These are phyloP conservation scores for Amphiura filiformis DNA, from an alignment of 35 echinoderm and acorn worm genomes.

Conservation along the genomic window DNA sequence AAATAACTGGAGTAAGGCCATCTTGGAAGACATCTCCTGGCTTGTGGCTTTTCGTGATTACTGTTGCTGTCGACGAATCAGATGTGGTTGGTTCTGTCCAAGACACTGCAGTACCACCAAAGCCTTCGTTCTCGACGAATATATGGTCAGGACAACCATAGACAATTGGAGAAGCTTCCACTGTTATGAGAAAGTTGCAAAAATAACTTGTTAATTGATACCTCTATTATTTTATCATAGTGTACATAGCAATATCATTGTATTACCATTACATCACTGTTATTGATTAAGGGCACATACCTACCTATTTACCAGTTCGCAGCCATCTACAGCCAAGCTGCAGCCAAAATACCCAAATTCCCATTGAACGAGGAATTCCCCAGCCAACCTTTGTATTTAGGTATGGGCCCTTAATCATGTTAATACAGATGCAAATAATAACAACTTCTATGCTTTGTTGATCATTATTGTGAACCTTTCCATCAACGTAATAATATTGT, in stretches of 20 bases:
- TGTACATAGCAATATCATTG: background rate
- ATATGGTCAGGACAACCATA: background rate
- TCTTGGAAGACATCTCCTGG: too few relatives aligned
- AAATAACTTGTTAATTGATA: background rate
- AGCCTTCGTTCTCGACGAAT: background rate
- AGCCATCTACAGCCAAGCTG: background rate
- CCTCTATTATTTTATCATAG: background rate
- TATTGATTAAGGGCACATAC: background rate
- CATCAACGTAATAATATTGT: too few relatives aligned
- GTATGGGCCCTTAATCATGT: too few relatives aligned
- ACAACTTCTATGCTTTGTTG: too few relatives aligned
- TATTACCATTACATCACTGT: too few relatives aligned
- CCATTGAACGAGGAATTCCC: too few relatives aligned
- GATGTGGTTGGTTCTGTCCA: background rate
- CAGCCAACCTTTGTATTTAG: too few relatives aligned
- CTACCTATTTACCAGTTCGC: background rate
- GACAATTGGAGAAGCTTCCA: background rate
- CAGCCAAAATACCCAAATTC: background rate
- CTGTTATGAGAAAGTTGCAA: background rate
- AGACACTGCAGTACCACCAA: background rate
- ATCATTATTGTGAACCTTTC: too few relatives aligned
- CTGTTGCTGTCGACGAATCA: background rate
- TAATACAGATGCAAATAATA: too few relatives aligned
- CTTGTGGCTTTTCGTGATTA: background rate
- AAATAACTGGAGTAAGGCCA: too few relatives aligned